Percentiles rank a stretch among this genome's conserved stretches.
These are phyloP conservation scores for Sebastes schlegelii DNA, from an alignment of 2,113 vertebrate genomes.

Conservation along the genomic window DNA sequence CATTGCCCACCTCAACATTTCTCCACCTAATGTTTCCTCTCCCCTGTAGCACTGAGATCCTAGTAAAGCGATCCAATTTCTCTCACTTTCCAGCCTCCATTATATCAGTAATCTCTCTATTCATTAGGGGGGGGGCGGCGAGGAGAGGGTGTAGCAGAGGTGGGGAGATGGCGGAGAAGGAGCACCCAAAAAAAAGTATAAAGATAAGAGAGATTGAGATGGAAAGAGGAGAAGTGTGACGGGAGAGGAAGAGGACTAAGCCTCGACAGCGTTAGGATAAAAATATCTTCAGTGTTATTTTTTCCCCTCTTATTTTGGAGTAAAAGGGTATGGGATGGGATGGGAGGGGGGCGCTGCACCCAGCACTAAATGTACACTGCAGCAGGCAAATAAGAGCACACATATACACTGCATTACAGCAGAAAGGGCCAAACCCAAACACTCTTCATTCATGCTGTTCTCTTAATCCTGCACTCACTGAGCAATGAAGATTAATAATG, in stretches of 20 bases:
- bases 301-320: slow-evolving; percentile 51
- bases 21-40: slow-evolving; percentile 38
- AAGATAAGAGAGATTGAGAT: slow-evolving; percentile 40
- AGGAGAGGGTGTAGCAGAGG: slow-evolving; percentile 1
- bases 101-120: slow-evolving; percentile 60
- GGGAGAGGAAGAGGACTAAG: slow-evolving; percentile 29
- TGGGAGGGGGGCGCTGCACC: slow-evolving; percentile 25
- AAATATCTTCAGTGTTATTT: slow-evolving; percentile 58
- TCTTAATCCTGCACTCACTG: slow-evolving; percentile 4
- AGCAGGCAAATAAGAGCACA: slow-evolving; percentile 26
- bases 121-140: slow-evolving; percentile 29
- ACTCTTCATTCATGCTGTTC: neutral
- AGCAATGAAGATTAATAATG: neutral
- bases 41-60: slow-evolving; percentile 39
- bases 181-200: slow-evolving; percentile 8
- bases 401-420: slow-evolving; percentile 34
- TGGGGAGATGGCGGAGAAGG: slow-evolving; percentile 23
- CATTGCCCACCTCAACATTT: slow-evolving; percentile 36
- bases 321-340: slow-evolving; percentile 1
- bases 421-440: neutral
- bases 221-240: slow-evolving; percentile 26
- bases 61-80: slow-evolving; percentile 28
- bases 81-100: slow-evolving; percentile 45
- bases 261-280: slow-evolving; percentile 59
- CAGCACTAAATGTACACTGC: slow-evolving; percentile 38